phyloP scores from a whole-genome alignment of 2,888 invertebrate genomes.

The Frankliniella intonsa region DNA sequence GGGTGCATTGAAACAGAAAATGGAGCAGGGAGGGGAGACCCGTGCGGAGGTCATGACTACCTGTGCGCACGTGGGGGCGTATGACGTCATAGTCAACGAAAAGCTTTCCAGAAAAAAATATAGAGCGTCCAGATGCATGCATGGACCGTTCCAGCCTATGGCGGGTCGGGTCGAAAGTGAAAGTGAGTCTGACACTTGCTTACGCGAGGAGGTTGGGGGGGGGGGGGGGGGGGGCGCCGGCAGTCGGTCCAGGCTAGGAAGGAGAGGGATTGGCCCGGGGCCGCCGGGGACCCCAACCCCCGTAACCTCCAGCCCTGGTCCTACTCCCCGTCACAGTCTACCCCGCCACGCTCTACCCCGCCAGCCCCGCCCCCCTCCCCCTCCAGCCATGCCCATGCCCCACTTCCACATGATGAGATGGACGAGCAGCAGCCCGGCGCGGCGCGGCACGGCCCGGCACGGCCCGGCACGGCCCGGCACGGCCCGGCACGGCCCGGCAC shows the following conservation, averaged over 20 bases:
- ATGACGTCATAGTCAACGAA: too few species aligned
- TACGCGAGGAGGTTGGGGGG: not conserved
- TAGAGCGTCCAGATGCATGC: too few species aligned
- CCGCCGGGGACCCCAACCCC: not conserved
- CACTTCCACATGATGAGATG: slow-evolving; percentile 10
- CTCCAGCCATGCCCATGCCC: not conserved
- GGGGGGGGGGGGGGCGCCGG: too few species aligned
- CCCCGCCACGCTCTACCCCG: not conserved
- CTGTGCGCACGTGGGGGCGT: too few species aligned
- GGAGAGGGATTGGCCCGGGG: too few species aligned
- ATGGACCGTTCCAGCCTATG: too few species aligned
- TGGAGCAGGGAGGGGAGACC: not conserved
- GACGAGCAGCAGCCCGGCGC: not conserved
- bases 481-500: not conserved
- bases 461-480: too few species aligned
- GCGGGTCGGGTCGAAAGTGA: too few species aligned
- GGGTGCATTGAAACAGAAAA: not conserved
- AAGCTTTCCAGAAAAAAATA: too few species aligned
- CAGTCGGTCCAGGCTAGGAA: too few species aligned
- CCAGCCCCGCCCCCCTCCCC: not conserved
- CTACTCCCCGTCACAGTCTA: not conserved
- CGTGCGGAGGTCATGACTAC: not conserved
- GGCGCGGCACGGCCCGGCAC: too few species aligned
- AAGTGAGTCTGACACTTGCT: not conserved
- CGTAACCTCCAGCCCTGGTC: not conserved